phyloP scores from a whole-genome alignment of 2,888 invertebrate species.

The Orchesella flavescens region DNA sequence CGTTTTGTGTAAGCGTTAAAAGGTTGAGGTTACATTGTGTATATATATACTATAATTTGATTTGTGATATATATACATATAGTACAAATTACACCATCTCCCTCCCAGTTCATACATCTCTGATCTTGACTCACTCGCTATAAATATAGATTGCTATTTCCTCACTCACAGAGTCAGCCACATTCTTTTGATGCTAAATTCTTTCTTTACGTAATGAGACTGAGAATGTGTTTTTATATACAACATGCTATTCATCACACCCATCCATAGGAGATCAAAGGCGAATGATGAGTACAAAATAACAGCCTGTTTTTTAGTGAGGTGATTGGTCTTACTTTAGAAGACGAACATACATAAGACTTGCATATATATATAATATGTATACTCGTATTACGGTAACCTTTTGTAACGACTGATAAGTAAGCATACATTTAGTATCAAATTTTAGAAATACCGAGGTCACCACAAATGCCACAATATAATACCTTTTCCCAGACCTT shows the following conservation, averaged over 20 bases:
- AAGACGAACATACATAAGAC: neutral
- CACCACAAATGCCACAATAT: constrained; percentile 34
- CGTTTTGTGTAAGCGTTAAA: neutral
- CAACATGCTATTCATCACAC: neutral
- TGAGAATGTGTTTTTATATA: too few species aligned
- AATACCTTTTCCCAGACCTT: neutral
- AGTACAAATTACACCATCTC: neutral
- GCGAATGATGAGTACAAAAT: neutral
- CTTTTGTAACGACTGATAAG: neutral
- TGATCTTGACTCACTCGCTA: too few species aligned
- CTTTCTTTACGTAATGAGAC: too few species aligned
- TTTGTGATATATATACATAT: too few species aligned
- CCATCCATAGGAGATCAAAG: neutral
- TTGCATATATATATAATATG: neutral
- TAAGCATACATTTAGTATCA: neutral
- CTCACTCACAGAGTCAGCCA: too few species aligned
- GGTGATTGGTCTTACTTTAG: too few species aligned
- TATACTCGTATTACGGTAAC: neutral
- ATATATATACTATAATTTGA: too few species aligned
- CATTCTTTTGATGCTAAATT: too few species aligned
- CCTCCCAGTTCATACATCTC: neutral
- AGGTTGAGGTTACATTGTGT: too few species aligned
- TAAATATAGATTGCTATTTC: too few species aligned
- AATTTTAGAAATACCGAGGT: constrained; percentile 18
- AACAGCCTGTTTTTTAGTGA: too few species aligned